These are phyloP conservation scores for Blastomussa wellsi DNA, from an alignment of 92 coral and sea anemone genomes.

Conservation along the genomic window DNA sequence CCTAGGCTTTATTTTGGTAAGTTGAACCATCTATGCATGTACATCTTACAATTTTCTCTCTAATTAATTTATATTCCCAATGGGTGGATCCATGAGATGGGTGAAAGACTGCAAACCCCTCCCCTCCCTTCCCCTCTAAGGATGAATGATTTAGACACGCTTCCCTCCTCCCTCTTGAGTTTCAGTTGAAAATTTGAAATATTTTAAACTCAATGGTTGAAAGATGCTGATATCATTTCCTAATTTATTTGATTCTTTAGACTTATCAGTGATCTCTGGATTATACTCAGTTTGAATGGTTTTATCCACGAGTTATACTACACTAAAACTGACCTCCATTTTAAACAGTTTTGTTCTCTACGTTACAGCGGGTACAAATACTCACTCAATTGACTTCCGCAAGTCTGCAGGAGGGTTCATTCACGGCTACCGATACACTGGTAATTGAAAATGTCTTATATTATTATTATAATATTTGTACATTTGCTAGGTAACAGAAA, in stretches of 20 bases:
- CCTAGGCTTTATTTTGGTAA: slow-evolving; percentile 87
- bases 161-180: too few species aligned
- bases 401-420: slow-evolving; percentile 99
- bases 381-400: slow-evolving; percentile 91
- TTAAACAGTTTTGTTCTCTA: background rate
- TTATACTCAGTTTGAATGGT: background rate
- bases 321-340: background rate
- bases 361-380: slow-evolving; percentile 85
- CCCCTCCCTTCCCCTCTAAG: background rate
- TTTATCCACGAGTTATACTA: background rate
- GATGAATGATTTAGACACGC: background rate
- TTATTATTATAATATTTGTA: background rate
- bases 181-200: too few species aligned
- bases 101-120: background rate
- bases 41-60: background rate
- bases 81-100: background rate
- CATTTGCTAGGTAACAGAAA: background rate
- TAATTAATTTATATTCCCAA: background rate
- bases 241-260: too few species aligned
- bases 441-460: slow-evolving; percentile 28
- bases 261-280: too few species aligned
- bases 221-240: too few species aligned
- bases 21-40: slow-evolving; percentile 14
- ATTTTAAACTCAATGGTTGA: too few species aligned
- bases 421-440: slow-evolving; percentile 97